Conservation (phyloP, 2,797 vertebrate species). For the Anabacerthia variegaticeps region DNA sequence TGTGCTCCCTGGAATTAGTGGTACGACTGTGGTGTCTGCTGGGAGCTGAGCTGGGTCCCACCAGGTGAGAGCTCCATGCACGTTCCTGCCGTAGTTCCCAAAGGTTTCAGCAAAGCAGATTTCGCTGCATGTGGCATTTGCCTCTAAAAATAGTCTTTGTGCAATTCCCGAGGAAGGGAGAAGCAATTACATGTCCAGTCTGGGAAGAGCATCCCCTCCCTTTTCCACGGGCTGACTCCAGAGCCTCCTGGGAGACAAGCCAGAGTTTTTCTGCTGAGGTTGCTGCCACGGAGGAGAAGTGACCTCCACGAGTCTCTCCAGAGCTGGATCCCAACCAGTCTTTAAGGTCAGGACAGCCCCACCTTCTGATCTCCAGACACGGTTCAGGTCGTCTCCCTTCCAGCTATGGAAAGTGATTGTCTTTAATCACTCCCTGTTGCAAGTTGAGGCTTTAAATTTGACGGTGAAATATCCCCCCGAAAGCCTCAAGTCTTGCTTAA, state of each 20-base stretch:
- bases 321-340: background rate
- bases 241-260: background rate
- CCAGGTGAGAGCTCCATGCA: background rate
- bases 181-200: background rate
- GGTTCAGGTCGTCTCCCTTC: background rate
- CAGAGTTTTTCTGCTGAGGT: conserved; percentile 16
- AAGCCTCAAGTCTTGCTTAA: background rate
- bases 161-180: background rate
- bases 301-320: background rate
- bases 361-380: conserved; percentile 3
- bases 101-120: background rate
- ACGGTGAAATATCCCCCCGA: background rate
- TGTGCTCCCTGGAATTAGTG: background rate
- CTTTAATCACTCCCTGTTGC: background rate
- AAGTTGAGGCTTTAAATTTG: background rate
- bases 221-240: background rate
- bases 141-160: conserved; percentile 39
- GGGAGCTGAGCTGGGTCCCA: background rate
- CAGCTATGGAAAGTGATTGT: conserved; percentile 11
- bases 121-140: background rate
- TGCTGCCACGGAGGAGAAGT: background rate
- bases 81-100: background rate
- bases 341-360: background rate
- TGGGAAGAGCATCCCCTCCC: conserved; percentile 32
- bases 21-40: fast-evolving